A percentile compares a stretch with the other conserved stretches of the same genome.
phyloP scores from a whole-genome alignment of 2,888 invertebrate species.

The Antitype chi region DNA sequence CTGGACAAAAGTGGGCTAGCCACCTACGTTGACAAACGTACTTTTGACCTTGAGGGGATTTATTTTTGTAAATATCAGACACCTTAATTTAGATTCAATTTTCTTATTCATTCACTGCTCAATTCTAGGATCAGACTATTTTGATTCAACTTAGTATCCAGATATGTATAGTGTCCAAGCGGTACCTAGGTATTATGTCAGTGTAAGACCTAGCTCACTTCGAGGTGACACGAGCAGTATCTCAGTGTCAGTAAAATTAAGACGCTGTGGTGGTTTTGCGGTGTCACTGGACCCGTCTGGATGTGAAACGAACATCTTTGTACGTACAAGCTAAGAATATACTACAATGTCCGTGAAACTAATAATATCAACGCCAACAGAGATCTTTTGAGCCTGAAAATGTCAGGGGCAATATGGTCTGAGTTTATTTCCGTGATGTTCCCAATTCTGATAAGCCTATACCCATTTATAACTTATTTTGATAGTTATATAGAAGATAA shows the following conservation, averaged over 20 bases:
- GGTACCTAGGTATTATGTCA: slow-evolving; percentile 40
- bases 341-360: background rate
- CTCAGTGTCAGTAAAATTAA: slow-evolving; percentile 64
- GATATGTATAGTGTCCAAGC: background rate
- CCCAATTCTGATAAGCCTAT: background rate
- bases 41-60: background rate
- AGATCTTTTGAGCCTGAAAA: slow-evolving; percentile 14
- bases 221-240: slow-evolving; percentile 49
- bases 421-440: slow-evolving; percentile 13
- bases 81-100: background rate
- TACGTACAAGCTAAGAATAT: slow-evolving; percentile 9
- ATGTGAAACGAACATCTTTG: slow-evolving; percentile 19
- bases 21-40: background rate
- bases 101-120: background rate
- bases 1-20: background rate
- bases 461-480: background rate
- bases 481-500: background rate
- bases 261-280: slow-evolving; percentile 53
- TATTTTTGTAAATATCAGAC: background rate
- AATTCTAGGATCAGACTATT: background rate
- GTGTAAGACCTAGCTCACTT: slow-evolving; percentile 48
- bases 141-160: background rate
- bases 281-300: slow-evolving; percentile 31
- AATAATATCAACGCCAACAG: background rate
- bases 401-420: background rate